Base-by-base conservation (phyloP, 2,797 vertebrate species). In the Myotis daubentonii region DNA sequence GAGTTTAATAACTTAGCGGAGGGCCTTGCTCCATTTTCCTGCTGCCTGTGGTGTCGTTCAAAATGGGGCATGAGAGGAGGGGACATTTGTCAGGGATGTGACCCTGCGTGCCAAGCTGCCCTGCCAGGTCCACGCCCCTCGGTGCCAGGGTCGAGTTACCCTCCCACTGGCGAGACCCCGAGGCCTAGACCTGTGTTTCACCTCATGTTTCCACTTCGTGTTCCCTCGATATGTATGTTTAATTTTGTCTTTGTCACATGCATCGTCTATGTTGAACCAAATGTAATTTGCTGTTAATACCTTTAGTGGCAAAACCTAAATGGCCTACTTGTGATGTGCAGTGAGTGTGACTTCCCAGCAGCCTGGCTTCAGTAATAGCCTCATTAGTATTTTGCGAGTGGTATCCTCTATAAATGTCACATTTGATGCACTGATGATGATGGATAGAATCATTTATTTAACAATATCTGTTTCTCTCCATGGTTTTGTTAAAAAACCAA, bases 91-190 rank as follows among this genome's bases (percentile, higher is more conserved):
- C 38, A 38, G 41, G 36, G 36, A 15, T 2, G 20, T 7, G 10
- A 19, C 4, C 1, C 41, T 4, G 6, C 4, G 2, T 11, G 28
- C 33, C 44, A 25, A 8, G 20, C 6, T 28, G 36, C 49, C 10
- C 6, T 5, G 30, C 25, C 10, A 19, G 8, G 36, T 30, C 9
- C 57, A 33, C 38, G 1, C 10, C 0, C 0, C 5, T 33, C 20
- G 7, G 1, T 17, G 41, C 20, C 2, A 5, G 6, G 33, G 1
- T 12, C 1, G 1, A 23, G 4, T 13, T 9, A 15, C 22, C 38
- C 22, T 55, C 17, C 15, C 8, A 2, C 23, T 38, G 16, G 2
- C n/a, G 47, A 36, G 76, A 38, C 55, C 30, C 3, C 15, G 79
- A 44, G 1, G 12, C 66, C 53, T 28, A 2, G 70, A 51, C 28